Evolutionary conservation across 2,797 vertebrate genomes (phyloP).

Genomic region (Acomys russatus): DNA sequence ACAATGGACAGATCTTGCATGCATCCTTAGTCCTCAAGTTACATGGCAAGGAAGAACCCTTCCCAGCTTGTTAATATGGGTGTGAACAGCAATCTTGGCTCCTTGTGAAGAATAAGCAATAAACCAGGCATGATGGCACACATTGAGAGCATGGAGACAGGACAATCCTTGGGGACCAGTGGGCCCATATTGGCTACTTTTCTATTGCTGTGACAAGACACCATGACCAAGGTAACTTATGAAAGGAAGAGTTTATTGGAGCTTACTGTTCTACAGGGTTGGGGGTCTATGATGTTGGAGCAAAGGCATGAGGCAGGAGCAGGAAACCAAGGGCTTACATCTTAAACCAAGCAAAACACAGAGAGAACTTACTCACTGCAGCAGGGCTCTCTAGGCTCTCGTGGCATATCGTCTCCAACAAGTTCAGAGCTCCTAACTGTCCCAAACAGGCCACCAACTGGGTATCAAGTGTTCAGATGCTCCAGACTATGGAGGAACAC

Average conservation of each 20-base stretch:
- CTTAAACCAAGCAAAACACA: not conserved
- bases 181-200: not conserved
- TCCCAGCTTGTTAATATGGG: rapidly evolving
- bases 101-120: not conserved
- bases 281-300: not conserved
- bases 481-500: not conserved
- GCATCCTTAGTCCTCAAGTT: not conserved
- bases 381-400: not conserved
- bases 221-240: not conserved
- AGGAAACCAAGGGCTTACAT: not conserved
- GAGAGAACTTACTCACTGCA: not conserved
- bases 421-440: not conserved
- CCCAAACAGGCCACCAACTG: not conserved
- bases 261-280: not conserved
- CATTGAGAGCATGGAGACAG: not conserved
- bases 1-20: not conserved
- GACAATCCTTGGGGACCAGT: not conserved
- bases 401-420: not conserved
- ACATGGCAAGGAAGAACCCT: not conserved
- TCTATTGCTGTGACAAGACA: not conserved
- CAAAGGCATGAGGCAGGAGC: not conserved
- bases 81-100: not conserved
- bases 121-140: not conserved
- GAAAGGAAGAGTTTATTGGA: not conserved
- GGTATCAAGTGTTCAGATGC: not conserved